Evolutionary conservation across 2,113 vertebrate genomes (phyloP).

Genomic region (Myodes glareolus): DNA sequence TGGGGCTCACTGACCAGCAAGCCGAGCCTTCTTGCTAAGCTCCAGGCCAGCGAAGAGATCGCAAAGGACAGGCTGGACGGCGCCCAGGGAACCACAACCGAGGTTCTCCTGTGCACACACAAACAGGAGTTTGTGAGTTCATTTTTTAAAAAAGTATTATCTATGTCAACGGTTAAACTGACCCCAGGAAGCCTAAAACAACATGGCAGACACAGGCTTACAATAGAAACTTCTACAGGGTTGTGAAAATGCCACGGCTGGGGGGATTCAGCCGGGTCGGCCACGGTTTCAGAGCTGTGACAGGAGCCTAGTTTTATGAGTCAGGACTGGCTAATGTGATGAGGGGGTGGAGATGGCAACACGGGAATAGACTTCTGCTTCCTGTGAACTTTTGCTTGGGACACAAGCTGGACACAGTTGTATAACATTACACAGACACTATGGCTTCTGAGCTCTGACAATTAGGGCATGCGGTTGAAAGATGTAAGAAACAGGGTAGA

Average conservation of each 20-base stretch:
- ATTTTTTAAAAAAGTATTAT: not conserved
- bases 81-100: no score
- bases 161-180: not conserved
- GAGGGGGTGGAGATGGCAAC: not conserved
- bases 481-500: not conserved
- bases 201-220: not conserved
- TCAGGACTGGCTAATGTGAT: not conserved
- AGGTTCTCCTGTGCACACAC: not conserved
- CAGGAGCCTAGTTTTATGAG: not conserved
- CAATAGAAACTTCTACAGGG: not conserved
- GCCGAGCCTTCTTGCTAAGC: not conserved
- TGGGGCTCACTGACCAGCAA: not conserved
- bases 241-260: not conserved
- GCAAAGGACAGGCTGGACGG: not conserved
- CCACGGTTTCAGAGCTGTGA: not conserved
- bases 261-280: not conserved
- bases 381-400: not conserved
- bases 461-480: not conserved
- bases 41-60: not conserved
- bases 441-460: not conserved
- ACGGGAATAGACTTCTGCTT: not conserved
- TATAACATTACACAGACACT: not conserved
- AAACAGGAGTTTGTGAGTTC: not conserved
- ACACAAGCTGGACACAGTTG: not conserved
- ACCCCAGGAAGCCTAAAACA: not conserved